These are phyloP conservation scores for Mugil cephalus DNA, from an alignment of 2,113 vertebrate genomes.

Conservation along the genomic window DNA sequence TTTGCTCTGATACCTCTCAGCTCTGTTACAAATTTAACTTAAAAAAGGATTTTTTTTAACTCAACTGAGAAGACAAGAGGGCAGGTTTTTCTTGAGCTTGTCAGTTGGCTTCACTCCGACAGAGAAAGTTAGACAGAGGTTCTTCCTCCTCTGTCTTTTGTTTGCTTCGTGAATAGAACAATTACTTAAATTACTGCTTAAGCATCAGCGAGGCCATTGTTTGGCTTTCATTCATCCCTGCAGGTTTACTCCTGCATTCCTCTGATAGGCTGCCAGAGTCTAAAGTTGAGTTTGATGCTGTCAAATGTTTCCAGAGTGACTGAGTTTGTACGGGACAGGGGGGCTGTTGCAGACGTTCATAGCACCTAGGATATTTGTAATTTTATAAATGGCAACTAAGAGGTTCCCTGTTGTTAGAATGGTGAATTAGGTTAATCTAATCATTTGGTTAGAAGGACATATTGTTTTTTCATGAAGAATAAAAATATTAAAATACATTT, in stretches of 20 bases:
- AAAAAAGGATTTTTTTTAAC: too few species aligned
- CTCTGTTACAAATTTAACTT: too few species aligned
- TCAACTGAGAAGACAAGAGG: background rate
- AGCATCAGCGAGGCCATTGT: background rate
- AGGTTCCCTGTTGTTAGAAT: background rate
- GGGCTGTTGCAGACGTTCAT: background rate
- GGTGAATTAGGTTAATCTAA: background rate
- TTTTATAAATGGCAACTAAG: background rate
- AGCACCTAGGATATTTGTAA: background rate
- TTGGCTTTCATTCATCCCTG: background rate
- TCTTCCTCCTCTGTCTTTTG: constrained; percentile 23
- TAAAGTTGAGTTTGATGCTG: too few species aligned
- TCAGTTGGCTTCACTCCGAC: background rate
- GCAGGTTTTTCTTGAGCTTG: background rate
- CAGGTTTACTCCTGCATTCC: background rate
- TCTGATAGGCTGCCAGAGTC: background rate
- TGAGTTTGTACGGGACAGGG: background rate
- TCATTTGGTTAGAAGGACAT: background rate
- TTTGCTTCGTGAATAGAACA: constrained; percentile 21
- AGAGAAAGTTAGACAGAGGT: background rate
- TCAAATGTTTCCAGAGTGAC: too few species aligned
- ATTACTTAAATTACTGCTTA: constrained; percentile 28
- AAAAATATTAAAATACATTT: too few species aligned
- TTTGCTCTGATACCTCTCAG: too few species aligned
- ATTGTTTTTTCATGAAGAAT: too few species aligned